Evolutionary conservation across 2,888 invertebrate genomes (phyloP).

Genomic region (Chrysolina haemoptera): DNA sequence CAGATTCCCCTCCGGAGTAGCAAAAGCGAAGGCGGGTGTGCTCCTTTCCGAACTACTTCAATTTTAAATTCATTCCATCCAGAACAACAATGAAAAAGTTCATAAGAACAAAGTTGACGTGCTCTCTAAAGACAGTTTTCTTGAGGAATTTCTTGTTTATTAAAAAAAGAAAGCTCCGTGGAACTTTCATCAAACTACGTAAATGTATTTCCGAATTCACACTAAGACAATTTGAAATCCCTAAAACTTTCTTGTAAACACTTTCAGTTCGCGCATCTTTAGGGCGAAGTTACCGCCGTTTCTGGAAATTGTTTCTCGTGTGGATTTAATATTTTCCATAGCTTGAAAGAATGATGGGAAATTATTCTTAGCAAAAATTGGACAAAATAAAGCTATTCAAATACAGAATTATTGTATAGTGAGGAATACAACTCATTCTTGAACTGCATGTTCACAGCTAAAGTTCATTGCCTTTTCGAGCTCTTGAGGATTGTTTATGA

Average conservation of each 20-base stretch:
- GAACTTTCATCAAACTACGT: slow-evolving; percentile 47
- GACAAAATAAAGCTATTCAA: too few relatives aligned
- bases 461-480: too few relatives aligned
- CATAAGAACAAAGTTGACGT: slow-evolving; percentile 28
- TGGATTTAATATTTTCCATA: slow-evolving; percentile 34
- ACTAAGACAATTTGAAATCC: slow-evolving; percentile 47
- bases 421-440: too few relatives aligned
- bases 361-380: neutral
- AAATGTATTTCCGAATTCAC: slow-evolving; percentile 46
- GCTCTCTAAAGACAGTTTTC: slow-evolving; percentile 33
- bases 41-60: slow-evolving; percentile 35
- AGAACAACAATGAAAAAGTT: slow-evolving; percentile 34
- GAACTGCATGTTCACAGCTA: too few relatives aligned
- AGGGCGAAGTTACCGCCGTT: slow-evolving; percentile 29
- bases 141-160: slow-evolving; percentile 44
- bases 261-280: slow-evolving; percentile 43
- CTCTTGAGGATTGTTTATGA: too few relatives aligned
- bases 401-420: too few relatives aligned
- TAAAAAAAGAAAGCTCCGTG: slow-evolving; percentile 39
- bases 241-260: slow-evolving; percentile 49
- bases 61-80: slow-evolving; percentile 37
- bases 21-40: slow-evolving; percentile 22
- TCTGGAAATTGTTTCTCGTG: slow-evolving; percentile 41
- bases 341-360: neutral
- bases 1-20: slow-evolving; percentile 20